Percentiles rank a stretch among this genome's conserved stretches.
Evolutionary conservation across 2,797 vertebrate genomes (phyloP).

Genomic region (Poeciliopsis gracilis): DNA sequence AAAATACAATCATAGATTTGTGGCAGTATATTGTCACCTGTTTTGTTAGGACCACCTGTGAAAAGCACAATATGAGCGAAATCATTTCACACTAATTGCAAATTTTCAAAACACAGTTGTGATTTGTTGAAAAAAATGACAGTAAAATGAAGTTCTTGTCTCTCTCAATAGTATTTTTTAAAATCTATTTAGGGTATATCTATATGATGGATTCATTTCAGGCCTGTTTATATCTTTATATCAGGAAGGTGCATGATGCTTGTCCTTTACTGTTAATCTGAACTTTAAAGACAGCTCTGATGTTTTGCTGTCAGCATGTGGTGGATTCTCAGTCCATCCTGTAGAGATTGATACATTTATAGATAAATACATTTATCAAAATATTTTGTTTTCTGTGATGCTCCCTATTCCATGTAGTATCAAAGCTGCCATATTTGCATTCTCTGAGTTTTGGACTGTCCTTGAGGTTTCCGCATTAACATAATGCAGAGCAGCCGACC

Average conservation of each 20-base stretch:
- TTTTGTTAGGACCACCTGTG: not conserved
- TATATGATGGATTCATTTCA: not conserved
- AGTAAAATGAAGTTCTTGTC: not conserved
- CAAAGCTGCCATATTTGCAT: not conserved
- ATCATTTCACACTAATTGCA: not conserved
- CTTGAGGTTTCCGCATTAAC: not conserved
- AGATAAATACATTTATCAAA: not conserved
- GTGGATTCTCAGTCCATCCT: not conserved
- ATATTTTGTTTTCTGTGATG: not conserved
- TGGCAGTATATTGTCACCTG: not conserved
- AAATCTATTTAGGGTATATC: not conserved
- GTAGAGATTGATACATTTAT: not conserved
- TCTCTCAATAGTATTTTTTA: not conserved
- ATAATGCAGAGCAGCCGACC: not conserved
- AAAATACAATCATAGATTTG: not conserved
- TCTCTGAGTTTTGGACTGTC: not conserved
- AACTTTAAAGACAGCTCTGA: not conserved
- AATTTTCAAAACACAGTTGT: not conserved
- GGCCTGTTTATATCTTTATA: not conserved
- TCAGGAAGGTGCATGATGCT: not conserved
- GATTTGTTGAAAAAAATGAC: not conserved
- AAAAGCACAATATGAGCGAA: not conserved
- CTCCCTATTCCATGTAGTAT: not conserved
- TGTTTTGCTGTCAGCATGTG: not conserved
- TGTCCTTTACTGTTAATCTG: not conserved